Evolutionary conservation across 35 echinoderm and acorn worm genomes (phyloP), one percentile per base, ranked within the genome.

Genomic region (Eucidaris tribuloides): DNA sequence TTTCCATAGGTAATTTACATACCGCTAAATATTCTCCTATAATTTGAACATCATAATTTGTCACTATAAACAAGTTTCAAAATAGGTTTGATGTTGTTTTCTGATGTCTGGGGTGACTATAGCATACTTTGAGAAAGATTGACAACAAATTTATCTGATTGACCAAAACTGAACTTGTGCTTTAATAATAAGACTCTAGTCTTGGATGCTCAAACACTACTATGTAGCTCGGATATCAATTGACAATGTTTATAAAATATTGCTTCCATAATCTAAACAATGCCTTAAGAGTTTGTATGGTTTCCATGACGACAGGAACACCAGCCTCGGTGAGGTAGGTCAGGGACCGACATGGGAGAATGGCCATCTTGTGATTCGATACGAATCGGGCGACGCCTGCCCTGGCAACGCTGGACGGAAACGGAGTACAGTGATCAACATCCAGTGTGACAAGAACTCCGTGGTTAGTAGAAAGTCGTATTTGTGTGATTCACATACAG

Each of bases 361-460:
- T 59, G 86, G 65, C 7, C 90, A 99, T 76, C 87, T 99, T 9
- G 87, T 90, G 6, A 38, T 99, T 4, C 48, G 66, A 25, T 93
- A 93, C 37, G 46, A 78, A 20, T 66, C 65, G 0, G 96, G 91
- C 0, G 71, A 87, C 32, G 9, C 77, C 1, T 96, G 93, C 61
- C 71, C 89, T 22, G 72, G 57, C 17, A 54, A 30, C 7, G 42
- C 57, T 2, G 38, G 61, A 0, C 70, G 52, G 22, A 85, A 81
- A 50, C 54, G 83, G 2, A 99, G 77, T 30, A 84, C 90, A 22
- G 59, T 87, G 11, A 93, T 99, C 77, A 90, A 82, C 60, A 89
- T 99, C 27, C 83, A 93, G 19, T 97, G 96, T 83, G 87, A 99
- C 48, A 82, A 71, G 37, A 68, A 93, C 58, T 83, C 81, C 25